A percentile compares a stretch with the other conserved stretches of the same genome.
Conservation (phyloP, 1,140 invertebrate species). For the Bombus consobrinus region DNA sequence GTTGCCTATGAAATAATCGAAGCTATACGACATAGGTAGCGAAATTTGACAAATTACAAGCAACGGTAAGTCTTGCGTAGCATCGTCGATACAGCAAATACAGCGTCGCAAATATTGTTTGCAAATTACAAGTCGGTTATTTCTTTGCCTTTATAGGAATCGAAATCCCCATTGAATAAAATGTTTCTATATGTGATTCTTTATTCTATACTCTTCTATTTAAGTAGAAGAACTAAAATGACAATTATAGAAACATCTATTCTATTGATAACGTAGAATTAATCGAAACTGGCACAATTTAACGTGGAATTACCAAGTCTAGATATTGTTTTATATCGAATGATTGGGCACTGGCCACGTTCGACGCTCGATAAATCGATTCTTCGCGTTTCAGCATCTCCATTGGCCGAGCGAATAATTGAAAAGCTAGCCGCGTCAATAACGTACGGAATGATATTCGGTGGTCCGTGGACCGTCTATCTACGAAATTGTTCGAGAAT, state of each 20-base stretch:
- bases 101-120: no score
- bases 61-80: no score
- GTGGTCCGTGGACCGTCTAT: neutral
- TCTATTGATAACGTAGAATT: slow-evolving; percentile 3
- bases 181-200: neutral
- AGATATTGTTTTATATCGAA: slow-evolving; percentile 20
- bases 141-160: no score
- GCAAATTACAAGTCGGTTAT: no score
- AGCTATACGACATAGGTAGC: no score
- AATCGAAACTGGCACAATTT: neutral
- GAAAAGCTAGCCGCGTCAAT: slow-evolving; percentile 20
- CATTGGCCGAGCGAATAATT: slow-evolving; percentile 31
- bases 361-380: slow-evolving; percentile 35
- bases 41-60: no score
- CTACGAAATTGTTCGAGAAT: slow-evolving; percentile 5
- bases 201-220: neutral
- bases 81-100: no score
- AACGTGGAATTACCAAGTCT: neutral
- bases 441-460: slow-evolving; percentile 8
- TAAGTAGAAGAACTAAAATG: neutral
- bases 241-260: neutral
- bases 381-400: neutral
- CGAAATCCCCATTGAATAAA: neutral
- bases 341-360: neutral
- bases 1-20: no score